Base-by-base conservation (phyloP, 2,797 vertebrate species). In the Gallinago nigripennis region DNA sequence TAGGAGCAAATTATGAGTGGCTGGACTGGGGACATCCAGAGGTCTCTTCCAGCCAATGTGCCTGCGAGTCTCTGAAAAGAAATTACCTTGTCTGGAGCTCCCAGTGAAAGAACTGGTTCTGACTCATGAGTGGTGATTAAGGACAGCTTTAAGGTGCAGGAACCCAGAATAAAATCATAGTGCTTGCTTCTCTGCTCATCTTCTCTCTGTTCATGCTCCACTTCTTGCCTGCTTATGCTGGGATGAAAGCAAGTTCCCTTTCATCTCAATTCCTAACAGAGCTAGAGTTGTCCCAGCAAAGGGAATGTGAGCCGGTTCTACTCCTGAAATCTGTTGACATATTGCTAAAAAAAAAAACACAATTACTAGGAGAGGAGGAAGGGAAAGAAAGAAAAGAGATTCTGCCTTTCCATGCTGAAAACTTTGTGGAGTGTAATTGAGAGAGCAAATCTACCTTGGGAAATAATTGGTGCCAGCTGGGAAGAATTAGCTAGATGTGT, bases 241-340 rank as follows among this genome's bases (percentile, higher is more conserved):
- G 92, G 83, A 77, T 95, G 84, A 96, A 95, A 96, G 84, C 86
- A 95, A 95, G 45, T 77, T 95, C 82, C 57, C 86, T 95, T 96
- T 97, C 82, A 95, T 97, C 88, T 95, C 90, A 95, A 80, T 96
- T 97, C 95, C 94, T 97, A 77, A 92, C 92, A 95, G 92, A 95
- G 83, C 64, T 61, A 80, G 86, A 90, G 71, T 89, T 5, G 4
- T 96, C 93, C 93, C 93, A 95, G 95, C 88, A 93, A 95, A 95
- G 92, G 92, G 94, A 95, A 92, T n/a, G 71, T 21, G 83, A 85
- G 88, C 53, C 0, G 0, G 37, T 75, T 95, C 78, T 88, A 70
- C 75, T 87, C 90, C 88, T 91, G 78, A 93, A 82, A 46, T 75
- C 79, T 96, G 86, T 71, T 95, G 95, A 95, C 88, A 57, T 3